Conservation (phyloP, 2,113 vertebrate species). For the Oreocharis arfaki region DNA sequence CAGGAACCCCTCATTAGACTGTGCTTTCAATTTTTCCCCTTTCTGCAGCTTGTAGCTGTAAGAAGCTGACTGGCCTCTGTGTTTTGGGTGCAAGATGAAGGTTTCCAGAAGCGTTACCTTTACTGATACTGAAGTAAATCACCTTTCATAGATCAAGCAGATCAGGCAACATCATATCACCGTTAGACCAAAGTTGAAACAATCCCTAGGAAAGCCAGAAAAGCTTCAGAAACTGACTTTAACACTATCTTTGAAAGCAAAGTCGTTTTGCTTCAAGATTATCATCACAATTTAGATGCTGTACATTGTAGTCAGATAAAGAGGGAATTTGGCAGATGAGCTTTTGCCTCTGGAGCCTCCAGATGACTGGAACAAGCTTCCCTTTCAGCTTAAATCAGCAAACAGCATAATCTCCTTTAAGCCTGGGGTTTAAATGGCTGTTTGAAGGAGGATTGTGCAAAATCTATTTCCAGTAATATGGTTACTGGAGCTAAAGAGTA, state of each 20-base stretch:
- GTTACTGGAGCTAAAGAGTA: slow-evolving; percentile 36
- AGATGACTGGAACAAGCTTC: slow-evolving; percentile 58
- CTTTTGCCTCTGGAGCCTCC: slow-evolving; percentile 45
- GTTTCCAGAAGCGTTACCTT: neutral
- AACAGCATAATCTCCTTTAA: slow-evolving; percentile 69
- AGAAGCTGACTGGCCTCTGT: neutral
- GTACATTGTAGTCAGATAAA: slow-evolving; percentile 59
- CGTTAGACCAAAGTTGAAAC: slow-evolving; percentile 1
- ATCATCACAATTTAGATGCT: slow-evolving; percentile 55
- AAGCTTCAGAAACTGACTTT: slow-evolving; percentile 10
- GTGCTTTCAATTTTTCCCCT: neutral
- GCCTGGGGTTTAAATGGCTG: slow-evolving; percentile 60
- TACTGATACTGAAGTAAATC: neutral
- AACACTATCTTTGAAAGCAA: slow-evolving; percentile 21
- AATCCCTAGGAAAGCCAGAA: slow-evolving; percentile 32
- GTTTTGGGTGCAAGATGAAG: neutral
- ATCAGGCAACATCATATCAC: neutral
- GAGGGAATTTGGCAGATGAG: slow-evolving; percentile 58
- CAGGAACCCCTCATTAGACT: neutral
- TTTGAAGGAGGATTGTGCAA: slow-evolving; percentile 64
- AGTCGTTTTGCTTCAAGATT: slow-evolving; percentile 43
- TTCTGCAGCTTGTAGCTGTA: neutral
- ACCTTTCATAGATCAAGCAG: neutral
- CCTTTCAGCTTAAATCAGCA: slow-evolving; percentile 68
- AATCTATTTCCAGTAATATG: slow-evolving; percentile 64